Base-by-base conservation (phyloP, 1,140 invertebrate species). In the Ceratina calcarata region DNA sequence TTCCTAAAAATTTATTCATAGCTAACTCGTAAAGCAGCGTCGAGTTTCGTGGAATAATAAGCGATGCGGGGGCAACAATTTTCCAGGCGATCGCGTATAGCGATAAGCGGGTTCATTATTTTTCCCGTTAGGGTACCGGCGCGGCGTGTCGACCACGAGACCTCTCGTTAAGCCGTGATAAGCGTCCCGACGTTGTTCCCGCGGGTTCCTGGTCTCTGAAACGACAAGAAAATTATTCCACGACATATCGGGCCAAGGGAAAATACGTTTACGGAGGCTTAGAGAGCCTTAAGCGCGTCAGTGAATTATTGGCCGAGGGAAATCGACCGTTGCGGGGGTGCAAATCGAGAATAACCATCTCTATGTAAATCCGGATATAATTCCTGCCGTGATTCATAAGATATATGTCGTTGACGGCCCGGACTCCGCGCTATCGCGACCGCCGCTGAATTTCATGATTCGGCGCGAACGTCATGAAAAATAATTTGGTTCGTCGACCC, bases 281-380 rank as follows among this genome's bases (percentile, higher is more conserved):
- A 80, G 57, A 66, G 45, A 66, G 70, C 27, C 51, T 67, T 75
- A 68, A 66, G 73, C 64, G 65, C 65, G 65, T 62, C 64, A 61
- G 65, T 80, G 78, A 80, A 68, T 76, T 76, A 80, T 76, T 76
- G 78, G 78, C 57, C 8, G 18, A 8, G 57, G 78, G 65, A 80
- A 80, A 80, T 76, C 78, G 78, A 80, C 15, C 72, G 62, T 76
- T n/a, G 49, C 72, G 37, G 73, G 65, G 62, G 62, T 55, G 78
- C 78, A 69, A 80, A 80, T 80, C 78, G 78, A 80, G 78, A 80
- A 80, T 80, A 76, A 80, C 78, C 78, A 76, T 80, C 71, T 76
- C 72, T 67, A 80, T 75, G 78, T 68, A 80, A 80, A 80, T 80
- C 72, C 65, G 62, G 61, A 66, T 73, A 79, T 78, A 78, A 78